A percentile compares a stretch with the other conserved stretches of the same genome.
phyloP scores from a whole-genome alignment of 2,113 vertebrate genomes.

The Grantiella picta region DNA sequence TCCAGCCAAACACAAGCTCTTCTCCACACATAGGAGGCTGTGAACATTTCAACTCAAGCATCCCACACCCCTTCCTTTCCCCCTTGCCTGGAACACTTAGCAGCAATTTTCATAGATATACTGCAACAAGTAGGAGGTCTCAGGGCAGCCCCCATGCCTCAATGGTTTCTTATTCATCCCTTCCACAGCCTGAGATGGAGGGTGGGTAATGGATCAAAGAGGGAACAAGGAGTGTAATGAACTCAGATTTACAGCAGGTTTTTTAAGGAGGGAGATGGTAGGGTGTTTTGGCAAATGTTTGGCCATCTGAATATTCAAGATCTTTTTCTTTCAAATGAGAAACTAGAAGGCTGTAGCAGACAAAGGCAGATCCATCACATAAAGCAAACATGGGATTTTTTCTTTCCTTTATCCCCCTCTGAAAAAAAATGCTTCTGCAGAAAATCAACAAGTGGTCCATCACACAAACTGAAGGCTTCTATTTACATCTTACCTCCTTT shows the following conservation, averaged over 20 bases:
- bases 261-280: neutral
- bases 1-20: neutral
- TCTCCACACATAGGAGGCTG: fast-evolving
- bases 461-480: neutral
- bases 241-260: neutral
- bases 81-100: neutral
- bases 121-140: neutral
- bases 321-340: neutral
- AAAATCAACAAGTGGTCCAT: neutral
- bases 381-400: neutral
- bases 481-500: neutral
- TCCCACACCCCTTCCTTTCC: neutral
- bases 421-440: neutral
- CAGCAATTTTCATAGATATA: neutral
- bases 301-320: neutral
- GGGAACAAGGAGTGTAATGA: neutral
- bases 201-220: neutral
- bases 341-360: neutral
- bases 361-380: neutral
- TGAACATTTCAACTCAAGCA: neutral
- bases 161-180: neutral
- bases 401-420: neutral
- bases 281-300: fast-evolving
- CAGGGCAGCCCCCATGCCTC: neutral
- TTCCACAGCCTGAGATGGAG: neutral